Percentiles rank a stretch among this genome's conserved stretches.
These are phyloP conservation scores for Geotrupes spiniger DNA, from an alignment of 2,888 invertebrate species.

Conservation along the genomic window DNA sequence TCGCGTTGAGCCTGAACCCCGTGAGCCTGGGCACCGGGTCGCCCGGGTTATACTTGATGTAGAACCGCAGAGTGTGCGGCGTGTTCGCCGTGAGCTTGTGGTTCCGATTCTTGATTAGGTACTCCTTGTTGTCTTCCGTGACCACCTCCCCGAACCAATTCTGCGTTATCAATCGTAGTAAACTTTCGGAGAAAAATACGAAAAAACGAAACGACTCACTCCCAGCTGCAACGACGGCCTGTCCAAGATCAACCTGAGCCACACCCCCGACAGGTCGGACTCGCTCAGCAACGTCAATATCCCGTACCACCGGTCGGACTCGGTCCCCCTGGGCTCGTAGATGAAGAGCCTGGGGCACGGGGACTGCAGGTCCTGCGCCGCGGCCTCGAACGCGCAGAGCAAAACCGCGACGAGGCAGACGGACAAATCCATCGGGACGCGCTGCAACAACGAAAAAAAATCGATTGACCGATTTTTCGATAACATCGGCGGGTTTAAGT, in stretches of 20 bases:
- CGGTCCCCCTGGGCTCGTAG: slow-evolving; percentile 54
- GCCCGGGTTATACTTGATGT: slow-evolving; percentile 59
- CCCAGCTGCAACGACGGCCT: slow-evolving; percentile 28
- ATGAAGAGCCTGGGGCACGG: slow-evolving; percentile 62
- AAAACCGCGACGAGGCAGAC: background rate
- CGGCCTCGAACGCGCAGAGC: background rate
- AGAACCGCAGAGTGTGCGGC: slow-evolving; percentile 57
- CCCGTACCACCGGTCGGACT: slow-evolving; percentile 61
- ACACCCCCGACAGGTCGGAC: slow-evolving; percentile 57
- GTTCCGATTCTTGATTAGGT: slow-evolving; percentile 58
- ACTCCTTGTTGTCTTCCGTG: slow-evolving; percentile 58
- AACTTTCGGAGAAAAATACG: no score
- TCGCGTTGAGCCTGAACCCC: slow-evolving; percentile 57
- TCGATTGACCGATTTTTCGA: no score
- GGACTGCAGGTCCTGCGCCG: slow-evolving; percentile 26
- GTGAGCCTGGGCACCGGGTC: slow-evolving; percentile 52
- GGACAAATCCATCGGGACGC: background rate
- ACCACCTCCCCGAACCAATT: slow-evolving; percentile 57
- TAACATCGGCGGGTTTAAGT: no score
- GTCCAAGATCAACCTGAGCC: slow-evolving; percentile 59
- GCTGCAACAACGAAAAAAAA: no score
- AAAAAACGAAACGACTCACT: slow-evolving; percentile 10
- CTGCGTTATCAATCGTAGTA: slow-evolving; percentile 33
- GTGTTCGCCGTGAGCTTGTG: slow-evolving; percentile 58
- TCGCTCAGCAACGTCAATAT: slow-evolving; percentile 56